phyloP scores from a whole-genome alignment of 2,888 invertebrate genomes.

The Linnaemya tessellans region DNA sequence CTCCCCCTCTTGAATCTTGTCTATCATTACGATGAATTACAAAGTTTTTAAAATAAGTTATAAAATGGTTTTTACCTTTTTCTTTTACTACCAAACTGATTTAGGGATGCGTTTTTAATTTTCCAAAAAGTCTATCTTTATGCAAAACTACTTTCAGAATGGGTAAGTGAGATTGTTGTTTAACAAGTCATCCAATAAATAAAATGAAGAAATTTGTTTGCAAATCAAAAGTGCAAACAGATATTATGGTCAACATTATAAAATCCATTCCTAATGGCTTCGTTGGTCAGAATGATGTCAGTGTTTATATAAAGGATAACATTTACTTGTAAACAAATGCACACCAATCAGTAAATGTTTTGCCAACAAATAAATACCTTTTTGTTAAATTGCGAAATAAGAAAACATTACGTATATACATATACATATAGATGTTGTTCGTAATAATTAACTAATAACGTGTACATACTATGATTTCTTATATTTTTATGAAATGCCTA shows the following conservation, averaged over 20 bases:
- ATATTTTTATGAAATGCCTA: background rate
- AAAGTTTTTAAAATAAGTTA: constrained; percentile 47
- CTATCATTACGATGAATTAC: too few species aligned
- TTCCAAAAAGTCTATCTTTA: constrained; percentile 57
- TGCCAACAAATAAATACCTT: constrained; percentile 35
- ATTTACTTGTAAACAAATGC: constrained; percentile 60
- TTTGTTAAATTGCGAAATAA: constrained; percentile 30
- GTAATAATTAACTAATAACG: constrained; percentile 47
- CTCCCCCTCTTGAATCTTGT: too few species aligned
- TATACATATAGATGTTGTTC: constrained; percentile 44
- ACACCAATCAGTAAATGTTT: constrained; percentile 70
- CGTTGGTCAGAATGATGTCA: constrained; percentile 35
- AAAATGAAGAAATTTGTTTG: constrained; percentile 71
- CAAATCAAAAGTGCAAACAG: constrained; percentile 70
- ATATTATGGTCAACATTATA: constrained; percentile 58
- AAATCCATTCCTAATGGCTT: background rate
- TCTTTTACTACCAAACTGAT: background rate
- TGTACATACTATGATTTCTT: background rate
- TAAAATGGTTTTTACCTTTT: constrained; percentile 19
- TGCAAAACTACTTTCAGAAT: background rate
- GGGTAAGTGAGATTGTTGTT: constrained; percentile 43
- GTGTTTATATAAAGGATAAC: constrained; percentile 66
- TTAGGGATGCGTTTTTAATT: constrained; percentile 66
- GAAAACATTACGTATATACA: constrained; percentile 24
- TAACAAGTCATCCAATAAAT: constrained; percentile 70